phyloP scores from a whole-genome alignment of 2,888 invertebrate genomes.

The Andrena fulva region DNA sequence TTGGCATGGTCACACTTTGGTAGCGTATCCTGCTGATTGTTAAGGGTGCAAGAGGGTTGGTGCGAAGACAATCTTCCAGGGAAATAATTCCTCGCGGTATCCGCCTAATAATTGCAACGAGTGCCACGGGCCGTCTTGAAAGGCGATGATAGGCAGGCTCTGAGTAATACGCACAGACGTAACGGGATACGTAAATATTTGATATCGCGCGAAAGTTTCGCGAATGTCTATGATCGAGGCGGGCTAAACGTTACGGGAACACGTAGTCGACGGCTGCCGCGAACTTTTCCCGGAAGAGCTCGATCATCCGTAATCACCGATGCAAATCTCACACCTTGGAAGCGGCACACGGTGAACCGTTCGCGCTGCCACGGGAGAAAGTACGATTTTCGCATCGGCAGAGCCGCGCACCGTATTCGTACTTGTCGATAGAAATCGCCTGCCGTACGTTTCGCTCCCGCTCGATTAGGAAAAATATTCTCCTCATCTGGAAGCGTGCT shows the following conservation, averaged over 20 bases:
- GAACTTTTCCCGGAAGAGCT: conserved; percentile 74
- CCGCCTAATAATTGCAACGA: background rate
- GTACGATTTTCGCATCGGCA: conserved; percentile 65
- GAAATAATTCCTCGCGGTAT: too few species aligned
- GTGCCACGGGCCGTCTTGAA: background rate
- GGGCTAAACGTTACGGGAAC: conserved; percentile 37
- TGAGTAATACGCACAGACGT: conserved; percentile 11
- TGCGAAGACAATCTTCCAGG: too few species aligned
- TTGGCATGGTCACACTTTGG: background rate
- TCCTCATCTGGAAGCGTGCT: conserved; percentile 48
- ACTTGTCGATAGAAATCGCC: conserved; percentile 64
- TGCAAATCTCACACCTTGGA: conserved; percentile 73
- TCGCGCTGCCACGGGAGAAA: conserved; percentile 63
- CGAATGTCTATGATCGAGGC: conserved; percentile 35
- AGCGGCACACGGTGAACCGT: conserved; percentile 46
- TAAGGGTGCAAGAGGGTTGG: too few species aligned
- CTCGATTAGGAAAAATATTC: conserved; percentile 57
- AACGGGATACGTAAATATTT: conserved; percentile 46
- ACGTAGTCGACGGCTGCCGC: conserved; percentile 1
- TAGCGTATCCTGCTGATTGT: background rate
- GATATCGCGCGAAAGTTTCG: conserved; percentile 51
- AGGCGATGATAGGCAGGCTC: background rate
- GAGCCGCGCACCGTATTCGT: conserved; percentile 27
- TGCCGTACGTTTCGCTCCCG: conserved; percentile 40
- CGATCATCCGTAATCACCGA: conserved; percentile 74